These are phyloP conservation scores for Furnarius figulus DNA, from an alignment of 2,113 vertebrate species.

Conservation along the genomic window DNA sequence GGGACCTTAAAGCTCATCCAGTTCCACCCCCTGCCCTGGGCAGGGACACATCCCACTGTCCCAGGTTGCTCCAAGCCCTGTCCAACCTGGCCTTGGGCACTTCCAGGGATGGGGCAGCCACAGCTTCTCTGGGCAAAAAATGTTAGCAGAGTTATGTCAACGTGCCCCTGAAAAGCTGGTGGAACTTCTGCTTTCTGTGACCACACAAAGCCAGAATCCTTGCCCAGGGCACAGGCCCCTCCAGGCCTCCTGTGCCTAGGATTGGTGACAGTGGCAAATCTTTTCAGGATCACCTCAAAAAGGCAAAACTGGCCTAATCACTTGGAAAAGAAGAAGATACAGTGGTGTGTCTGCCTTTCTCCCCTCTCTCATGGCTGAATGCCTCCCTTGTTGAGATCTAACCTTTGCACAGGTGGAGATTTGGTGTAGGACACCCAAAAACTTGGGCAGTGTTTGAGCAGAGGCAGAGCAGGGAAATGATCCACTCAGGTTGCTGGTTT, in stretches of 20 bases:
- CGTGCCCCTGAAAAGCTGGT: background rate
- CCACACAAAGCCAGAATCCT: background rate
- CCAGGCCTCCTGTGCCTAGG: fast-evolving
- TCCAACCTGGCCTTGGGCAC: background rate
- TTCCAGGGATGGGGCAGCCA: background rate
- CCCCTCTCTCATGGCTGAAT: background rate
- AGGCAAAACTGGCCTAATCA: background rate
- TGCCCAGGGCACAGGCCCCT: background rate
- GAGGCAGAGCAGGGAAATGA: background rate
- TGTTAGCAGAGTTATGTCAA: background rate
- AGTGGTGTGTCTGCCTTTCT: background rate
- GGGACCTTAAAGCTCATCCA: background rate
- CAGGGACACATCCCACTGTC: background rate
- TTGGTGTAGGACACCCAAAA: background rate
- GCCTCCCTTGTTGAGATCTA: background rate
- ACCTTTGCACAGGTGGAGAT: background rate
- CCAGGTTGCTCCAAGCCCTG: background rate
- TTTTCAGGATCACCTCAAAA: background rate
- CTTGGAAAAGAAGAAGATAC: background rate
- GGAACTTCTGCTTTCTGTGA: background rate
- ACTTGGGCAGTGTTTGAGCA: background rate
- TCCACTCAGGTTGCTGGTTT: background rate
- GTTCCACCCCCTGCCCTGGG: background rate
- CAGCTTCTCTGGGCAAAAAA: background rate
- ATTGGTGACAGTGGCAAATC: background rate